Base-by-base conservation (phyloP, 2,888 invertebrate species). In the Lapara coniferarum region DNA sequence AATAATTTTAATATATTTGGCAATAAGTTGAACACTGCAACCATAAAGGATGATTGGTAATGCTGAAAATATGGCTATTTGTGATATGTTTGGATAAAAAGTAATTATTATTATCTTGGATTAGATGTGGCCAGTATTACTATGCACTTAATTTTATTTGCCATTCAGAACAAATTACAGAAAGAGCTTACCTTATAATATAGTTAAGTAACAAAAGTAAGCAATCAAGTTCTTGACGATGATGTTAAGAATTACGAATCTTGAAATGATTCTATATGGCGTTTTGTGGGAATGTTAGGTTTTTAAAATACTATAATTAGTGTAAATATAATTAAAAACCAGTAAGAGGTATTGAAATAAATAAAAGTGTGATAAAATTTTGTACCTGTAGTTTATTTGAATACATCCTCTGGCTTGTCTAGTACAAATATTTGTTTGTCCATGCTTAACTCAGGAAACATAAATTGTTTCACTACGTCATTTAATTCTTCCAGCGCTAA, bases 401-500 rank as follows among this genome's bases (percentile, higher is more conserved):
- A 76, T 12, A 75, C 70, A 14, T 74, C 72, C 25, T 74, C 72
- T 44, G 74, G 70, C 66, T 72, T 53, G 56, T 76, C 74, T 51
- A 75, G 58, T 51, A 77, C 83, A 77, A 87, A 88, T 76, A 96
- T 94, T 74, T 91, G 93, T 78, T 96, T 96, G 74, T 95, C 94
- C 69, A 95, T 86, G 69, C 92, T 92, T 66, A 95, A 85, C 78
- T 94, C 86, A 0, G 95, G 94, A 75, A 95, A 95, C 46, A 97
- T 81, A 75, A 95, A 94, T 68, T 95, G 90, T 76, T 92, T 95
- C 71, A 96, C 96, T 69, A 96, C 95, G 70, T 94, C 94, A 81
- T 97, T 95, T 14, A 98, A 91, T 89, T 97, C 96, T 85, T 97
- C 96, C 55, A 98, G 86, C 1, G 97, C 97, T 69, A 97, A 86